Evolutionary conservation across 2,797 vertebrate species (phyloP).

Genomic region (Hipposideros larvatus): DNA sequence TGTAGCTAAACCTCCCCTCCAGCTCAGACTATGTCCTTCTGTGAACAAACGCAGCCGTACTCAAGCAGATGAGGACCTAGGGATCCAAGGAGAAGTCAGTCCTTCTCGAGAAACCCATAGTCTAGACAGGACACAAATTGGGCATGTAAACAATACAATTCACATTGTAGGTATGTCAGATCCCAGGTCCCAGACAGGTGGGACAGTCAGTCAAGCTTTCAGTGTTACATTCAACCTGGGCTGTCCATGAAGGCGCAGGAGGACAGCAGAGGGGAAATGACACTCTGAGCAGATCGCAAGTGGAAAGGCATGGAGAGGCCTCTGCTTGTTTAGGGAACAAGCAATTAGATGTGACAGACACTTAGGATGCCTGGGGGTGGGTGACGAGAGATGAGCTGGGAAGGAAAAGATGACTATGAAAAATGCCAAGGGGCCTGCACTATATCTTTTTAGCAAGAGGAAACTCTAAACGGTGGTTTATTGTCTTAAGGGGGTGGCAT

Average conservation of each 20-base stretch:
- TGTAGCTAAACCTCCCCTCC: not conserved
- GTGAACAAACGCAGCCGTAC: not conserved
- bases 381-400: not conserved
- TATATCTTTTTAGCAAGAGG: not conserved
- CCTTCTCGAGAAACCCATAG: not conserved
- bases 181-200: not conserved
- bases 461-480: not conserved
- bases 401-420: not conserved
- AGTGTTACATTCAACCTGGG: not conserved
- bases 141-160: not conserved
- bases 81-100: not conserved
- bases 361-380: not conserved
- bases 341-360: not conserved
- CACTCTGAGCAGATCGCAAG: not conserved
- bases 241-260: not conserved
- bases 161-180: rapidly evolving
- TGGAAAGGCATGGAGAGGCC: too few species aligned
- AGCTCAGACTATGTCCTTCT: not conserved
- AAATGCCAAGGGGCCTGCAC: not conserved
- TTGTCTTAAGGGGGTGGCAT: not conserved
- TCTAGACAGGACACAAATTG: not conserved
- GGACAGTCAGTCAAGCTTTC: not conserved
- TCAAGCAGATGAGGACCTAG: not conserved
- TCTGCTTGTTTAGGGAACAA: not conserved
- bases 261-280: not conserved